Percentiles rank a stretch among this genome's conserved stretches.
phyloP scores from a whole-genome alignment of 53 echinoderm and acorn worm genomes.

The Patiria pectinifera region DNA sequence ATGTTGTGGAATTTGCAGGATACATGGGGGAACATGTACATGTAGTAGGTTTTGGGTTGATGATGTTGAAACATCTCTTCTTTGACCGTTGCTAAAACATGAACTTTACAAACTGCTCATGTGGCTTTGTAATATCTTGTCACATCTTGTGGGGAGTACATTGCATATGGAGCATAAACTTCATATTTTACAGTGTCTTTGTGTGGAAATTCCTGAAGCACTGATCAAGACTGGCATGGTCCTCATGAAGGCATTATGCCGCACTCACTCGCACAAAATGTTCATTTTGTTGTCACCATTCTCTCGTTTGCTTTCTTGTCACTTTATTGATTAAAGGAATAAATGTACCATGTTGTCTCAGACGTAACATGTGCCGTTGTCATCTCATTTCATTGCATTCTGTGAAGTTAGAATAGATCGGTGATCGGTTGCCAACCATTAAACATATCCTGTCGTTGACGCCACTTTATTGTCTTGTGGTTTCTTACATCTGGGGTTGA shows the following conservation, averaged over 20 bases:
- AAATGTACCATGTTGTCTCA: slow-evolving; percentile 20
- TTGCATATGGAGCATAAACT: too few relatives aligned
- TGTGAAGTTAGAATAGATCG: neutral
- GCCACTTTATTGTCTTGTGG: neutral
- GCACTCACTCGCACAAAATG: neutral
- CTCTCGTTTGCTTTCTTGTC: neutral
- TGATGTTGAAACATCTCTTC: too few relatives aligned
- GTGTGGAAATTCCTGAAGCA: too few relatives aligned
- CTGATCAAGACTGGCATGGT: too few relatives aligned
- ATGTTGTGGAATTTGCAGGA: too few relatives aligned
- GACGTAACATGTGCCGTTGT: slow-evolving; percentile 16
- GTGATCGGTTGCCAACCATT: neutral
- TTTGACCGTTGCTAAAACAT: too few relatives aligned
- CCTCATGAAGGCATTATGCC: neutral
- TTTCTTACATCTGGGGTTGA: neutral
- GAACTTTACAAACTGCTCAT: too few relatives aligned
- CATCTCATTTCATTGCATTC: slow-evolving; percentile 47
- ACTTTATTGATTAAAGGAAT: slow-evolving; percentile 31
- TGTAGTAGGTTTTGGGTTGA: too few relatives aligned
- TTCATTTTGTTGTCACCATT: slow-evolving; percentile 1
- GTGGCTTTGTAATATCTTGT: too few relatives aligned
- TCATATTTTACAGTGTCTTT: too few relatives aligned
- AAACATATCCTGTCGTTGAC: neutral
- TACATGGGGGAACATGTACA: too few relatives aligned
- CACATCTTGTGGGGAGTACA: too few relatives aligned